A percentile compares a stretch with the other conserved stretches of the same genome.
phyloP scores from a whole-genome alignment of 92 coral and sea anemone species.

The Nematostella vectensis region DNA sequence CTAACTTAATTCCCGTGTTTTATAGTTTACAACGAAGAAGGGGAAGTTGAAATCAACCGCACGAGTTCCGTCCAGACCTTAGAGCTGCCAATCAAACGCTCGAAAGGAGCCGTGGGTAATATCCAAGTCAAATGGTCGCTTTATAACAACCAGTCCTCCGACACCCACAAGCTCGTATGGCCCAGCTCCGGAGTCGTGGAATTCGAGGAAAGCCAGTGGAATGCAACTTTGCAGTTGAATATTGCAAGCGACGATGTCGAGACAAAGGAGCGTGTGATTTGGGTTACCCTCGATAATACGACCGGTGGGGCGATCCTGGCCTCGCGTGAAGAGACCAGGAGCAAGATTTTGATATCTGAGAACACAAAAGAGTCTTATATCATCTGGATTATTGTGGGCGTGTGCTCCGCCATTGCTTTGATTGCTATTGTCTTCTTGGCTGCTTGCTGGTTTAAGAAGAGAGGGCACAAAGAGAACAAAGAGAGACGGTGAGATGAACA shows the following conservation, averaged over 20 bases:
- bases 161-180: constrained; percentile 41
- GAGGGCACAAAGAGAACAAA: too few species aligned
- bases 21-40: constrained; percentile 51
- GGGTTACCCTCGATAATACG: constrained; percentile 48
- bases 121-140: constrained; percentile 68
- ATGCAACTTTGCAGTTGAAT: constrained; percentile 43
- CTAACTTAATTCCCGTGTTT: neutral
- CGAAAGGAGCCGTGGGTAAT: constrained; percentile 84
- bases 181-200: constrained; percentile 58
- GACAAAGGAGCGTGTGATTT: constrained; percentile 33
- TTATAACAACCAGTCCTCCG: constrained; percentile 39
- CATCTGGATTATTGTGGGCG: constrained; percentile 53
- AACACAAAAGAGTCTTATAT: constrained; percentile 3
- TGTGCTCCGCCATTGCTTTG: constrained; percentile 12
- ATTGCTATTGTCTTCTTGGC: too few species aligned
- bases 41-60: constrained; percentile 50
- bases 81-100: constrained; percentile 69
- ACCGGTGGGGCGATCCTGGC: constrained; percentile 70
- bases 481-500: too few species aligned
- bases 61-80: constrained; percentile 38
- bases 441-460: too few species aligned
- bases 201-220: constrained; percentile 76
- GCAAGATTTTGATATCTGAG: constrained; percentile 39
- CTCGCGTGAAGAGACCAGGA: constrained; percentile 38
- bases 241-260: constrained; percentile 37